Evolutionary conservation across 1,140 invertebrate genomes (phyloP).

Genomic region (Brachionus rubens): DNA sequence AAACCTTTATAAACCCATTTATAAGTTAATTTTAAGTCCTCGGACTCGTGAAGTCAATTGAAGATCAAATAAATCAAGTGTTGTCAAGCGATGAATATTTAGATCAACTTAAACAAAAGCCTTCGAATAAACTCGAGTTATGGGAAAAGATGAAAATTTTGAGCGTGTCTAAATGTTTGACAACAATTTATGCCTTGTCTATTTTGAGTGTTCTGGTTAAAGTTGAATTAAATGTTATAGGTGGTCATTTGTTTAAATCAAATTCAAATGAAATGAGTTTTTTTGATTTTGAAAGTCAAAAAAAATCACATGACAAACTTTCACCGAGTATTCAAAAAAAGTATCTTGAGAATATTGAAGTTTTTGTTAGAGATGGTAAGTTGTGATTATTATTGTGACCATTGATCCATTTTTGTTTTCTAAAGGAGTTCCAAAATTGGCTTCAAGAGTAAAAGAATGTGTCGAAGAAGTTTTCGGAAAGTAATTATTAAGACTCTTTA

Average conservation of each 20-base stretch:
- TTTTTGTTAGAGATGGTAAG: constrained; percentile 6
- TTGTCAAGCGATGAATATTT: constrained; percentile 7
- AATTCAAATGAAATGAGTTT: neutral
- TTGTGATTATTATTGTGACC: neutral
- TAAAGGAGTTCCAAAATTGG: neutral
- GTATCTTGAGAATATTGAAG: constrained; percentile 43
- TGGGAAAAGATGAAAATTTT: constrained; percentile 42
- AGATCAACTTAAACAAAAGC: constrained; percentile 30
- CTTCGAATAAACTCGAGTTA: constrained; percentile 12
- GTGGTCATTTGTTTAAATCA: constrained; percentile 15
- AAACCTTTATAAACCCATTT: neutral
- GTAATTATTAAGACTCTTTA: neutral
- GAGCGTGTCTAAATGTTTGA: neutral
- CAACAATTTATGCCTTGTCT: neutral
- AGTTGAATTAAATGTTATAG: constrained; percentile 1
- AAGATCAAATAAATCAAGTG: neutral
- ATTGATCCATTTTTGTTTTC: neutral
- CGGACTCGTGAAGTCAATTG: neutral
- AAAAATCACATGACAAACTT: neutral
- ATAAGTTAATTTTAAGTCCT: neutral
- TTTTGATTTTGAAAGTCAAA: no score
- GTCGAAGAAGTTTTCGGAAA: neutral
- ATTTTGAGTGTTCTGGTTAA: neutral
- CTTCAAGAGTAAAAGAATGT: neutral
- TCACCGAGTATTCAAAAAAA: constrained; percentile 2